These are phyloP conservation scores for Cepaea nemoralis DNA, from an alignment of 1,140 invertebrate species.

Conservation along the genomic window DNA sequence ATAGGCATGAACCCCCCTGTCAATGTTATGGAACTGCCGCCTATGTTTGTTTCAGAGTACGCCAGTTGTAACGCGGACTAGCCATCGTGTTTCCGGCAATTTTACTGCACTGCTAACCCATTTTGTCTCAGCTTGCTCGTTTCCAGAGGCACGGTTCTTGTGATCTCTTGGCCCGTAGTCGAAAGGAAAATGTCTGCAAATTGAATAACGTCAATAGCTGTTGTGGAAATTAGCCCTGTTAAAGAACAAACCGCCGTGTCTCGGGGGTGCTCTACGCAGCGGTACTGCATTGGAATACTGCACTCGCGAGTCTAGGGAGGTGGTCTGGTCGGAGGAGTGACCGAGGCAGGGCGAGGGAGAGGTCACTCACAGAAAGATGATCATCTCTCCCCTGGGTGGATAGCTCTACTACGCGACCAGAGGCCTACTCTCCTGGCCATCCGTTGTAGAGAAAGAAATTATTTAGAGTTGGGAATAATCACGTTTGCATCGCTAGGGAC, in stretches of 20 bases:
- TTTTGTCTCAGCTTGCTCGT: conserved; percentile 3
- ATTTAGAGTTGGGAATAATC: conserved; percentile 27
- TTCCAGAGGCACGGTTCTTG: conserved; percentile 21
- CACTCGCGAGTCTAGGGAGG: conserved; percentile 1
- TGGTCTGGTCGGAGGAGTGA: conserved; percentile 28
- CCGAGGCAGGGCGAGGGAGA: conserved; percentile 18
- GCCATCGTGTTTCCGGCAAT: conserved; percentile 35
- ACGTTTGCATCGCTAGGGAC: conserved; percentile 12
- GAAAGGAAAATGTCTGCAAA: conserved; percentile 44
- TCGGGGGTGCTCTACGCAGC: conserved; percentile 7
- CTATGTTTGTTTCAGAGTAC: conserved; percentile 22
- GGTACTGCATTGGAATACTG: conserved; percentile 34
- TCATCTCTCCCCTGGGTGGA: conserved; percentile 23
- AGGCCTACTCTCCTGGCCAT: neutral
- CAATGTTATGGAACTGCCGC: conserved; percentile 17
- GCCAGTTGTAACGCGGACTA: conserved; percentile 35
- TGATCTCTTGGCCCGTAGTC: conserved; percentile 38
- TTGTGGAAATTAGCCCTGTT: conserved; percentile 48
- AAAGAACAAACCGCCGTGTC: conserved; percentile 38
- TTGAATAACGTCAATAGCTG: conserved; percentile 48
- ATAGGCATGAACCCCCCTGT: neutral
- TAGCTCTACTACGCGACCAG: neutral
- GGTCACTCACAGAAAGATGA: conserved; percentile 43
- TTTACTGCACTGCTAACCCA: conserved; percentile 41
- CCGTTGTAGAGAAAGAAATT: conserved; percentile 9